Evolutionary conservation across 2,113 vertebrate genomes (phyloP).

Genomic region (Catharus fuscescens): DNA sequence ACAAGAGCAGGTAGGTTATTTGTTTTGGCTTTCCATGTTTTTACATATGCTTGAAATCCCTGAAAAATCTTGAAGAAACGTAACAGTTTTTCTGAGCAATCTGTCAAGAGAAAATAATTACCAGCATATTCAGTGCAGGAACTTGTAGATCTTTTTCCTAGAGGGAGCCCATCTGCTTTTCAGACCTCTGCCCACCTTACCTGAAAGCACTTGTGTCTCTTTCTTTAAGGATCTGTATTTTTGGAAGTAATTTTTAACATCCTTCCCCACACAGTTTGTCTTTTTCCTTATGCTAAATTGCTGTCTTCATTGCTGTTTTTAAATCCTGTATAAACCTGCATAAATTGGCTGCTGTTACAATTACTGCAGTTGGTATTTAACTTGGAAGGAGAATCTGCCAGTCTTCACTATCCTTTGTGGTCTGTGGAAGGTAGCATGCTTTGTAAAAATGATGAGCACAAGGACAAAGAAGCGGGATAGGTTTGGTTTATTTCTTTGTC

Average conservation of each 20-base stretch:
- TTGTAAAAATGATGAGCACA: background rate
- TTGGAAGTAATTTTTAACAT: background rate
- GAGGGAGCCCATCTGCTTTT: background rate
- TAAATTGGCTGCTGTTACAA: background rate
- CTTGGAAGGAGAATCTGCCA: background rate
- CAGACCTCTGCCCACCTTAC: background rate
- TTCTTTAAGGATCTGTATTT: background rate
- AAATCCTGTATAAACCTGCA: background rate
- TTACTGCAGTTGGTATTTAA: background rate
- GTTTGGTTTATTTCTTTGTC: background rate
- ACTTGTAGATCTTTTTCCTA: background rate
- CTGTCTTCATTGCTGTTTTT: background rate
- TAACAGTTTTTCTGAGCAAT: background rate
- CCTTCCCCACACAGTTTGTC: background rate
- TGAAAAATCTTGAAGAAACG: background rate
- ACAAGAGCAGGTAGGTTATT: background rate
- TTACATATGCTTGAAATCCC: background rate
- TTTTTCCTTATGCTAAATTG: background rate
- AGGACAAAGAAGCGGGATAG: background rate
- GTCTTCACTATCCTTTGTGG: background rate
- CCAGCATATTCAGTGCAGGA: background rate
- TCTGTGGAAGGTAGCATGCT: background rate
- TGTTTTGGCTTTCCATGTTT: background rate
- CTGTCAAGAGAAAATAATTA: background rate
- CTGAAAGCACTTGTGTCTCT: background rate